A percentile compares a stretch with the other conserved stretches of the same genome.
Conservation (phyloP, 2,888 invertebrate species). For the Ormyrus rosae region DNA sequence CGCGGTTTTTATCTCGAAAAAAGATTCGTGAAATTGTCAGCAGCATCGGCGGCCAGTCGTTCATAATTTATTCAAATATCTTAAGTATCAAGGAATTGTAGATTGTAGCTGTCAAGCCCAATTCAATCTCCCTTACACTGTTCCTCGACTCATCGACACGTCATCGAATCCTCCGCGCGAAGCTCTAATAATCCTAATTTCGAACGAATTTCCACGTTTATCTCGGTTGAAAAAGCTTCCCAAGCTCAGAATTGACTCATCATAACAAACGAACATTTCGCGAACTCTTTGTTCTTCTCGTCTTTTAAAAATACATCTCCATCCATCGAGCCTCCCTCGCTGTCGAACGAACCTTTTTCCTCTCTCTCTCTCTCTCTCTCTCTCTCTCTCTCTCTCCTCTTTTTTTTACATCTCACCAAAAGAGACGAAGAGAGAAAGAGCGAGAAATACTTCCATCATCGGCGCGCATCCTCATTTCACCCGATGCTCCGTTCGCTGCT, state of each 20-base stretch:
- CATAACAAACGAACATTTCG: slow-evolving; percentile 6
- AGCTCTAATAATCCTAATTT: too few relatives aligned
- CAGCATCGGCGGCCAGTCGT: too few relatives aligned
- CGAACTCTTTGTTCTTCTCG: slow-evolving; percentile 29
- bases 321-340: background rate
- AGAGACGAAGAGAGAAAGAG: background rate
- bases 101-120: too few relatives aligned
- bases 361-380: background rate
- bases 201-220: too few relatives aligned
- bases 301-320: slow-evolving; percentile 36
- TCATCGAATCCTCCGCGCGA: too few relatives aligned
- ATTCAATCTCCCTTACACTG: too few relatives aligned
- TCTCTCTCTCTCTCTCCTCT: slow-evolving; percentile 26
- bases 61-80: too few relatives aligned
- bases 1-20: too few relatives aligned
- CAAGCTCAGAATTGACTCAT: background rate
- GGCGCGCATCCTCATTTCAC: slow-evolving; percentile 19
- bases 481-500: slow-evolving; percentile 1
- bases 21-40: too few relatives aligned
- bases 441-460: slow-evolving; percentile 7
- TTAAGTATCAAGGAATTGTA: too few relatives aligned
- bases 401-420: slow-evolving; percentile 1
- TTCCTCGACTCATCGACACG: too few relatives aligned
- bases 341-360: slow-evolving; percentile 9
- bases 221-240: too few relatives aligned